Percentiles rank a stretch among this genome's conserved stretches.
phyloP scores from a whole-genome alignment of 2,797 vertebrate species.

The Gymnoscopelus braueri region DNA sequence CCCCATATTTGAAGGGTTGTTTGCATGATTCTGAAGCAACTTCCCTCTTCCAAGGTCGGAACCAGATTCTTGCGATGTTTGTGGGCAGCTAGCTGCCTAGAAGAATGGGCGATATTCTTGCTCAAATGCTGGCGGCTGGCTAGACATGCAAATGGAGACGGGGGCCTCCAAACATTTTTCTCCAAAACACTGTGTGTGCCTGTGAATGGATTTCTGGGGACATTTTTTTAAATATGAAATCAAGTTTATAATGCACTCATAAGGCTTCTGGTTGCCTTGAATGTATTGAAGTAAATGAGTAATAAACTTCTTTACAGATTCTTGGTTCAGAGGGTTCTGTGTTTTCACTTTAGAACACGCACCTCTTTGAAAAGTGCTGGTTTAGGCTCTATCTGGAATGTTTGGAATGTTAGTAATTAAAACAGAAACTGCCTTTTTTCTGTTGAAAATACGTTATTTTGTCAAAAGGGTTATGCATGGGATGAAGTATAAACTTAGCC shows the following conservation, averaged over 20 bases:
- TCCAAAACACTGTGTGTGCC: too few relatives aligned
- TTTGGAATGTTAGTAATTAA: constrained; percentile 22
- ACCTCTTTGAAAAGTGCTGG: not conserved
- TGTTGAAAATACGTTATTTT: not conserved
- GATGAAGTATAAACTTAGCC: constrained; percentile 17
- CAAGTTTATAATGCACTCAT: constrained; percentile 3
- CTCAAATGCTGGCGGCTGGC: constrained; percentile 30
- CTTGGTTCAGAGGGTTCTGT: not conserved
- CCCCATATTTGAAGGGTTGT: constrained; percentile 30
- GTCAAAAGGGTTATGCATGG: not conserved
- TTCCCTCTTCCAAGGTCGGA: constrained; percentile 45
- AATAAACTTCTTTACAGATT: not conserved
- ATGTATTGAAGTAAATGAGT: not conserved
- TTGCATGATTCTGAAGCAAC: constrained; percentile 24
- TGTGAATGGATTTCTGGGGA: constrained; percentile 14
- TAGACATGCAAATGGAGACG: constrained; percentile 48
- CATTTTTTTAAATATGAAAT: constrained; percentile 42
- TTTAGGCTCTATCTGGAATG: constrained; percentile 16
- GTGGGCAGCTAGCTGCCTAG: constrained; percentile 53
- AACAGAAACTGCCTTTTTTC: not conserved
- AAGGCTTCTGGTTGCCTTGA: not conserved
- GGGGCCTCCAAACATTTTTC: constrained; percentile 9
- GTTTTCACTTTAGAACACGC: too few relatives aligned
- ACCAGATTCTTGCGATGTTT: constrained; percentile 66
- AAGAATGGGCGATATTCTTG: constrained; percentile 47